Conservation (phyloP, 2,888 invertebrate species). For the Chrysodeixis includens region DNA sequence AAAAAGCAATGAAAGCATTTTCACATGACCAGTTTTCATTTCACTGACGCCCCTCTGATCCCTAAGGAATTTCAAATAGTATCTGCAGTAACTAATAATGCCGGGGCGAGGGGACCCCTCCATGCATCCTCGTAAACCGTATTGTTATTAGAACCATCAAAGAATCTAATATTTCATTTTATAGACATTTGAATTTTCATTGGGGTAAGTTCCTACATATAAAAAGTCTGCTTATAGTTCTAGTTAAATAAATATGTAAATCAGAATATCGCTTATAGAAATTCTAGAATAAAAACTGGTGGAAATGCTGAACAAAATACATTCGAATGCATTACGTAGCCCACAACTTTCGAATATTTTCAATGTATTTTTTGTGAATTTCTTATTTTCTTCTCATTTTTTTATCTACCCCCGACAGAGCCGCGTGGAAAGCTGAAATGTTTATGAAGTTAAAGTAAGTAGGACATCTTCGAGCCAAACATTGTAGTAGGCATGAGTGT, state of each 20-base stretch:
- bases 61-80: constrained; percentile 85
- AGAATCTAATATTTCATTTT: constrained; percentile 63
- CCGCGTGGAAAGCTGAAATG: no score
- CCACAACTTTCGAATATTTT: not conserved
- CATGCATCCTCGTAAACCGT: constrained; percentile 68
- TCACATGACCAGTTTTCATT: constrained; percentile 87
- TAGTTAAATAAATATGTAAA: constrained; percentile 19
- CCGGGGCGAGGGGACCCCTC: constrained; percentile 72
- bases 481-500: no score
- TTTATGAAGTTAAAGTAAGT: no score
- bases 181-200: constrained; percentile 59
- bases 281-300: not conserved
- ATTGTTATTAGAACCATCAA: constrained; percentile 68
- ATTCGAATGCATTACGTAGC: no score
- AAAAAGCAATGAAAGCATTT: constrained; percentile 88
- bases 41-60: constrained; percentile 80
- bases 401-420: no score
- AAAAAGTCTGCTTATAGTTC: constrained; percentile 23
- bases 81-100: constrained; percentile 84
- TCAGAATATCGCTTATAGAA: not conserved
- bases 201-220: constrained; percentile 40
- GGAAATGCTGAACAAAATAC: not conserved
- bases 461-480: no score
- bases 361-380: no score
- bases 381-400: no score